Evolutionary conservation across 2,888 invertebrate genomes (phyloP).

Genomic region (Stegana nigrithorax): DNA sequence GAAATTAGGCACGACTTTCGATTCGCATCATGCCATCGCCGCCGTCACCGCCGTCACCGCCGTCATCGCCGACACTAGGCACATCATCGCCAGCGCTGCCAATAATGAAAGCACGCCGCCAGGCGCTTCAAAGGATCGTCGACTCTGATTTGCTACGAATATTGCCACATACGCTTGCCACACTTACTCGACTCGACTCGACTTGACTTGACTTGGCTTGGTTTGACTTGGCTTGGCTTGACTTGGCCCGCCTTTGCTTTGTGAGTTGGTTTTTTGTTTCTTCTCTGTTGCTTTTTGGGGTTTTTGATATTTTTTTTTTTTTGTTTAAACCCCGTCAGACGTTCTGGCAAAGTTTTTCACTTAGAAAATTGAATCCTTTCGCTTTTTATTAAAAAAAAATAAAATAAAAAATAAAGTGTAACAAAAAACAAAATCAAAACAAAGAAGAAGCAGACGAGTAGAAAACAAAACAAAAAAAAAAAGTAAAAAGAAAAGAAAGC

Average conservation of each 20-base stretch:
- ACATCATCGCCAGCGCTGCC: too few species aligned
- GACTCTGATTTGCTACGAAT: too few species aligned
- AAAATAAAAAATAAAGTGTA: constrained; percentile 2
- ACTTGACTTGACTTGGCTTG: neutral
- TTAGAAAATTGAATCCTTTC: constrained; percentile 55
- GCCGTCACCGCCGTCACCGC: too few species aligned
- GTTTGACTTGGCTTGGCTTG: neutral
- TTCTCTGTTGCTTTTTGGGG: neutral
- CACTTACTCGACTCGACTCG: neutral
- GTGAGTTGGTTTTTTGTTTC: constrained; percentile 1
- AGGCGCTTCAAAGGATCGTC: too few species aligned
- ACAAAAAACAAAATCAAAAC: neutral
- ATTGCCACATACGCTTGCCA: too few species aligned
- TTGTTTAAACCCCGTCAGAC: neutral
- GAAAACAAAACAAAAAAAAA: constrained; percentile 39
- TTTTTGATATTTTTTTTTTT: neutral
- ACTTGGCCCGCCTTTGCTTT: constrained; percentile 15
- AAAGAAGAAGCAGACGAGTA: constrained; percentile 23
- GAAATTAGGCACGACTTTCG: constrained; percentile 1
- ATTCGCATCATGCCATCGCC: neutral
- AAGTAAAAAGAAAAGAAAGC: neutral
- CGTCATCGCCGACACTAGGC: too few species aligned
- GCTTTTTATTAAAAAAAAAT: constrained; percentile 33
- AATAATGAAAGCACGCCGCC: too few species aligned
- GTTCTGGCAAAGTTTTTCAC: constrained; percentile 16